Base-by-base conservation (phyloP, 1,140 invertebrate species). In the Eufriesea mexicana region DNA sequence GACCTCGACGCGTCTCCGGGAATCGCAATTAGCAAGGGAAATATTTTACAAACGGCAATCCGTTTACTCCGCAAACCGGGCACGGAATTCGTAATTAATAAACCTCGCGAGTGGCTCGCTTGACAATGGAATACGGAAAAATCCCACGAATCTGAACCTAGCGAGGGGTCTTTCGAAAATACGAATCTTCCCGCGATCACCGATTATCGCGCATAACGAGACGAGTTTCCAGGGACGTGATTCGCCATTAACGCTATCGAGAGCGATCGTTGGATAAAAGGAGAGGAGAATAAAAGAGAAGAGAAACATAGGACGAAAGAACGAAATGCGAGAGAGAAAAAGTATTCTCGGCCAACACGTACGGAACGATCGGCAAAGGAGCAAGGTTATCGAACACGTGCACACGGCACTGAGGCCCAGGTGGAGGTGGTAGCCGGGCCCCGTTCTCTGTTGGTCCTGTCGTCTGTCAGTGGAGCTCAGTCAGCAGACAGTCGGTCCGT, bases 401-500 rank as follows among this genome's bases (percentile, higher is more conserved):
- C 12, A 70, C 67, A 86, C 89, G 90, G 76, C 76, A 88, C 91
- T 92, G 90, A 72, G 45, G 73, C 72, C 67, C 87, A 89, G 84
- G 87, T 91, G 82, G 90, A 89, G 89, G 92, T 91, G 92, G 91
- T 79, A 91, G 81, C 68, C 80, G 89, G 89, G 88, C 85, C 90
- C 92, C 92, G 86, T 93, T 93, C 90, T 90, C 92, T 83, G 88
- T 79, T 88, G 90, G 90, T 90, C 90, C 91, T 91, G 87, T 89
- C 89, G 91, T 84, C 84, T 89, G 83, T 91, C 91, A 91, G 90
- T 89, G 90, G 90, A 90, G 91, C 91, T 93, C 91, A 92, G 92
- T 93, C 91, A 92, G 89, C 91, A 92, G 92, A 91, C 91, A 91
- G 90, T 91, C 91, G 87, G 85, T 92, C 89, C 87, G 90, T 79